phyloP scores from a whole-genome alignment of 2,113 vertebrate genomes.

The Corythaixoides concolor region DNA sequence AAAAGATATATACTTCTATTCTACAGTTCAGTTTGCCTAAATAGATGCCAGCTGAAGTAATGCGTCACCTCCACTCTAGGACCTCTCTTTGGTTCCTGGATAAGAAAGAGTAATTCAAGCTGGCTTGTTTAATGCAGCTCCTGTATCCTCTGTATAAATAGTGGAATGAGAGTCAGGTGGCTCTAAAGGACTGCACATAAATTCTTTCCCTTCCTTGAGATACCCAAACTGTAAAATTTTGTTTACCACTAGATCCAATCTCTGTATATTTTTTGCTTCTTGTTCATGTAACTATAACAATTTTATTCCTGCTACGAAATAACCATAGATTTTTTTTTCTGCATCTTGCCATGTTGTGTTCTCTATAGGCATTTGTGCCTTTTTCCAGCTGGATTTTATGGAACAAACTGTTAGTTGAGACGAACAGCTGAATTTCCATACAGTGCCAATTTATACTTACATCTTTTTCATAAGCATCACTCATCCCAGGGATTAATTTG shows the following conservation, averaged over 20 bases:
- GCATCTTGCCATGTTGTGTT: neutral
- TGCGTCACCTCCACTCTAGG: neutral
- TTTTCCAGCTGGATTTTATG: neutral
- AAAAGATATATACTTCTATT: neutral
- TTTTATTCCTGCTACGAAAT: neutral
- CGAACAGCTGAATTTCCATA: fast-evolving
- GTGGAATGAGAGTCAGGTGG: neutral
- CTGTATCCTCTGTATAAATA: neutral
- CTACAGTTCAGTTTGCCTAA: neutral
- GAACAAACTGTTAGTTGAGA: neutral
- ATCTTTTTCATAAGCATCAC: neutral
- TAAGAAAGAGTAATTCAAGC: neutral
- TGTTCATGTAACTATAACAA: neutral
- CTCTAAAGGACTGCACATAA: neutral
- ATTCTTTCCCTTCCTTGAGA: neutral
- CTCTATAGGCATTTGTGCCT: neutral
- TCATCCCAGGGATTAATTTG: neutral
- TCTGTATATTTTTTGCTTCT: neutral
- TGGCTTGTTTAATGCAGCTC: neutral
- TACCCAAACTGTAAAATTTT: neutral
- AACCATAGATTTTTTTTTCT: neutral
- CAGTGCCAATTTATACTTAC: neutral
- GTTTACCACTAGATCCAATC: neutral
- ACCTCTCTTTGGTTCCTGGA: neutral
- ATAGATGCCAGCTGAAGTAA: neutral